These are phyloP conservation scores for Oncorhynchus mykiss DNA, from an alignment of 2,113 vertebrate species.

Conservation along the genomic window DNA sequence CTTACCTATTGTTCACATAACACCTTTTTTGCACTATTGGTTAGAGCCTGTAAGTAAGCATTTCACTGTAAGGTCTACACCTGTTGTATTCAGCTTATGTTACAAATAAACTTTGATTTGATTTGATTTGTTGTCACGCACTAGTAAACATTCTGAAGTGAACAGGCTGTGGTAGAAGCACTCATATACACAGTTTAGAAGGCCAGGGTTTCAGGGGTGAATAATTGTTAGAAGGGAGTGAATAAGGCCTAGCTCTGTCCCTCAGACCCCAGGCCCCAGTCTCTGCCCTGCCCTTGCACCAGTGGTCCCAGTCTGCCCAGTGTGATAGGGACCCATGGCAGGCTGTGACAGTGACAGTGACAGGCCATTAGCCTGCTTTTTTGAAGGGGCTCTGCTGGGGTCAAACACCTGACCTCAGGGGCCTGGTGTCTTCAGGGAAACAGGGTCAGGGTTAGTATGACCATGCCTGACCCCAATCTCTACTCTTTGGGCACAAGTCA, in stretches of 20 bases:
- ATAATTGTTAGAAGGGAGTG: not conserved
- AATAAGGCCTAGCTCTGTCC: not conserved
- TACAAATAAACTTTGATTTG: too few relatives aligned
- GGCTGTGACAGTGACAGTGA: constrained; percentile 59
- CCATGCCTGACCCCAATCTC: constrained; percentile 49
- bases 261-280: constrained; percentile 2
- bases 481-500: constrained; percentile 45
- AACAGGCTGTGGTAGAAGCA: not conserved
- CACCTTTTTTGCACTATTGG: too few relatives aligned
- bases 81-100: too few relatives aligned
- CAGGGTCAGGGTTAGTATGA: constrained; percentile 56
- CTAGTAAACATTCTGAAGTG: constrained; percentile 29
- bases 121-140: constrained; percentile 3
- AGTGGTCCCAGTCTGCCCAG: constrained; percentile 28
- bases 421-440: constrained; percentile 47
- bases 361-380: constrained; percentile 65
- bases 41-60: too few relatives aligned
- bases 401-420: constrained; percentile 57
- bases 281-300: not conserved
- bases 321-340: constrained; percentile 53
- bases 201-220: not conserved
- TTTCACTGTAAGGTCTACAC: too few relatives aligned
- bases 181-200: not conserved
- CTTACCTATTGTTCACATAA: too few relatives aligned
- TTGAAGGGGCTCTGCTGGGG: constrained; percentile 43